phyloP scores from a whole-genome alignment of 2,888 invertebrate species.

The Loripinus fragilis region DNA sequence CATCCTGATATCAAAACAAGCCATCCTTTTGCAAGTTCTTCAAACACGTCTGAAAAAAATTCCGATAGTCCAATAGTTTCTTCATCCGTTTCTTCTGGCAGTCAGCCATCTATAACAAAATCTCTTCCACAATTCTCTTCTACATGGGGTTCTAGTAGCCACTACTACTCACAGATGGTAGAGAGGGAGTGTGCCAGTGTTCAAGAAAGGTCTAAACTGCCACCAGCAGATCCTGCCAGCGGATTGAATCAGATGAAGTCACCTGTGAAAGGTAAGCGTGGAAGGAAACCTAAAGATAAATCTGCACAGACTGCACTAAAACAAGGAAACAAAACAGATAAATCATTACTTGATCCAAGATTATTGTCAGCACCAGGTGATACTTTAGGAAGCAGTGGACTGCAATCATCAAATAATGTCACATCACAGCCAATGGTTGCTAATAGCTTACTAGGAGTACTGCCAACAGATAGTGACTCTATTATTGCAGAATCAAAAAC shows the following conservation, averaged over 20 bases:
- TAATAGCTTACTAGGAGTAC: neutral
- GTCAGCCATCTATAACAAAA: neutral
- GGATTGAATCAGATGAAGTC: neutral
- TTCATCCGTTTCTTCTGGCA: neutral
- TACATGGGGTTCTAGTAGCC: neutral
- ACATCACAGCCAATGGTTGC: too few species aligned
- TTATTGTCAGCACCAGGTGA: neutral
- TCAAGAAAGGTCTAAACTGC: conserved; percentile 4
- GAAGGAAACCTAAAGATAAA: neutral
- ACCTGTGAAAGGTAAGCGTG: neutral
- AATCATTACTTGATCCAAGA: neutral
- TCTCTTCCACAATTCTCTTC: conserved; percentile 1
- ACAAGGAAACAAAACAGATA: too few species aligned
- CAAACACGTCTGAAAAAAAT: neutral
- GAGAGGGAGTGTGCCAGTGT: conserved; percentile 8
- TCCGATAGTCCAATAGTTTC: neutral
- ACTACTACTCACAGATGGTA: neutral
- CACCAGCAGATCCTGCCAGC: neutral
- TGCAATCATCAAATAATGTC: neutral
- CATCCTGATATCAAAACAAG: neutral
- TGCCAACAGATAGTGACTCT: neutral
- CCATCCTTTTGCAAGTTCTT: neutral
- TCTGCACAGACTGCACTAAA: too few species aligned
- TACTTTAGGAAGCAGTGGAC: neutral
- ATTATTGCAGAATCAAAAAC: neutral